phyloP scores from a whole-genome alignment of 2,888 invertebrate species.

The Pyralis farinalis region DNA sequence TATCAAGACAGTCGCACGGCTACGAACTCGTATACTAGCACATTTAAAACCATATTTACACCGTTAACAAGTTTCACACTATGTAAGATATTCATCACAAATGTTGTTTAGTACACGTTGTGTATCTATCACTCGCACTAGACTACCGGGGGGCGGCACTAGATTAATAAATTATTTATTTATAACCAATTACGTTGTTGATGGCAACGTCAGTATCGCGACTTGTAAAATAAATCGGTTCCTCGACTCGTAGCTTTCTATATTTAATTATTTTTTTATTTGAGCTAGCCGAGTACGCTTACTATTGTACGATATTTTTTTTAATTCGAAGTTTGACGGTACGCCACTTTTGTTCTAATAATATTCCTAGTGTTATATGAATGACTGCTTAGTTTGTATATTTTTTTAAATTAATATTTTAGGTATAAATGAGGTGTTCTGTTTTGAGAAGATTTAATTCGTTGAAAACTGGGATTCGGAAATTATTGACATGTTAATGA shows the following conservation, averaged over 20 bases:
- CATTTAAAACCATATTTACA: too few species aligned
- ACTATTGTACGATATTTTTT: constrained; percentile 69
- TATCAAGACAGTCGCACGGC: too few species aligned
- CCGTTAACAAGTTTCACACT: too few species aligned
- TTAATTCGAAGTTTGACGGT: constrained; percentile 45
- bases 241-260: constrained; percentile 32
- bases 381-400: constrained; percentile 79
- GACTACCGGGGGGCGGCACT: constrained; percentile 9
- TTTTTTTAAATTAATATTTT: constrained; percentile 60
- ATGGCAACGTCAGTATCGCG: constrained; percentile 6
- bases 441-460: constrained; percentile 51
- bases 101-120: too few species aligned
- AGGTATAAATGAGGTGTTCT: constrained; percentile 54
- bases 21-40: too few species aligned
- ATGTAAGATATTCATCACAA: too few species aligned
- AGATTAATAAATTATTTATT: constrained; percentile 31
- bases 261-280: constrained; percentile 57
- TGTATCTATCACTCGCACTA: too few species aligned
- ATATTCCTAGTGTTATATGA: constrained; percentile 69
- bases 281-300: constrained; percentile 73
- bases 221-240: constrained; percentile 13
- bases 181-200: neutral
- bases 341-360: constrained; percentile 46
- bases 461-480: constrained; percentile 42
- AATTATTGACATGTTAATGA: constrained; percentile 32